Base-by-base conservation (phyloP, 92 coral and sea anemone species). In the Anthopleura xanthogrammica region DNA sequence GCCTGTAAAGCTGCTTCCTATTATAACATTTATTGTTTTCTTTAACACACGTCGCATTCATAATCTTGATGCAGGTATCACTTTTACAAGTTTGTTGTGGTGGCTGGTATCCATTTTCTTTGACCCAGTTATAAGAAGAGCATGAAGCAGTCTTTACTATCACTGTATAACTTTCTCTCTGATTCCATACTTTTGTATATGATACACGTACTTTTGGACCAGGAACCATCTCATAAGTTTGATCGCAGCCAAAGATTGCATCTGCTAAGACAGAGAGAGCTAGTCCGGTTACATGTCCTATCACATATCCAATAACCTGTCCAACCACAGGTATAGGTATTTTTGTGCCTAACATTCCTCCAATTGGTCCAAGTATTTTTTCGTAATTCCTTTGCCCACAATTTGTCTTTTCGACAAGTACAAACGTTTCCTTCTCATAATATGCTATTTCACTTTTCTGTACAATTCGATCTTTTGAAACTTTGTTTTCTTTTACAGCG, bases 1-100 rank as follows among this genome's bases (percentile, higher is more conserved):
- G 14, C 41, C 55, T 19, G 11, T 43, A 43, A 11, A 60, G 60
- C n/a, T 19, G n/a, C 41, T 77, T 12, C 41, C 12, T 3, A n/a
- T 78, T 64, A 43, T 76, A 41, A 72, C 87, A 85, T 24, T 22
- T 52, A 3, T n/a, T 55, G 65, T 85, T 85, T 23, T 56, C 3
- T 52, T 19, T 52, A 6, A 77, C 50, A 16, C 87, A 85, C 3
- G 50, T 16, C 13, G 83, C 70, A 77, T 85, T 76, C 60, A 85
- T 46, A 50, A 77, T 55, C 78, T 77, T 85, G 3, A 77, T 55
- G 77, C 87, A 85, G 19, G 66, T 19, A 52, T 78, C 81, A 3
- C 24, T 13, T 5, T 24, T 43, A 41, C 87, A 85, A 4, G 57
- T 57, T 3, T 52, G 82, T 29, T 40, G n/a, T 62, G 87, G 87